Conservation (phyloP, 2,113 vertebrate species). For the Scomber japonicus region DNA sequence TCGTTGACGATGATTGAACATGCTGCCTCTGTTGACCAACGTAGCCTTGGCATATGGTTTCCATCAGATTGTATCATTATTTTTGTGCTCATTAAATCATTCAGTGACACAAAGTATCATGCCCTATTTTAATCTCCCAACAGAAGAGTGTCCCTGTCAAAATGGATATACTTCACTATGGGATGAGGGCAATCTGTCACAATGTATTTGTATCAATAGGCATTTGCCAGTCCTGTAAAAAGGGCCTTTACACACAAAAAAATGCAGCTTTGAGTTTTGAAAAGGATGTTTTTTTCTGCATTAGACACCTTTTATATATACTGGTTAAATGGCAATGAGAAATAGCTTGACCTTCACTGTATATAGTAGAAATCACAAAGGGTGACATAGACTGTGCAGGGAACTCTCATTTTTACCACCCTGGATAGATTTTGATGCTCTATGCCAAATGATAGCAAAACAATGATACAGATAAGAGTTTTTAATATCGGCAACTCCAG, state of each 20-base stretch:
- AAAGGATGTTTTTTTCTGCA: background rate
- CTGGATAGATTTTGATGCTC: background rate
- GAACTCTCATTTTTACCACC: background rate
- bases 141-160: slow-evolving; percentile 19
- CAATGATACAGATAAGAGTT: background rate
- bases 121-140: slow-evolving; percentile 35
- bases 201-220: slow-evolving; percentile 1
- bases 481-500: background rate
- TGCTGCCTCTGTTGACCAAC: background rate
- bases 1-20: background rate
- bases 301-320: background rate
- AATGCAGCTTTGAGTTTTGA: background rate
- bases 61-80: slow-evolving; percentile 13
- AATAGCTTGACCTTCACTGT: too few relatives aligned
- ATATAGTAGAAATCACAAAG: background rate
- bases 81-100: slow-evolving; percentile 38
- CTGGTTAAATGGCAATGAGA: too few relatives aligned
- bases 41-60: slow-evolving; percentile 3
- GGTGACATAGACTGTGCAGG: too few relatives aligned
- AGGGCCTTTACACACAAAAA: background rate
- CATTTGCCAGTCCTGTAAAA: background rate
- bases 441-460: background rate
- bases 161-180: background rate
- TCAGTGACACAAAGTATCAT: slow-evolving; percentile 13
- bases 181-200: slow-evolving; percentile 23